A percentile compares a stretch with the other conserved stretches of the same genome.
phyloP scores from a whole-genome alignment of 2,888 invertebrate genomes.

The Metalampra italica region DNA sequence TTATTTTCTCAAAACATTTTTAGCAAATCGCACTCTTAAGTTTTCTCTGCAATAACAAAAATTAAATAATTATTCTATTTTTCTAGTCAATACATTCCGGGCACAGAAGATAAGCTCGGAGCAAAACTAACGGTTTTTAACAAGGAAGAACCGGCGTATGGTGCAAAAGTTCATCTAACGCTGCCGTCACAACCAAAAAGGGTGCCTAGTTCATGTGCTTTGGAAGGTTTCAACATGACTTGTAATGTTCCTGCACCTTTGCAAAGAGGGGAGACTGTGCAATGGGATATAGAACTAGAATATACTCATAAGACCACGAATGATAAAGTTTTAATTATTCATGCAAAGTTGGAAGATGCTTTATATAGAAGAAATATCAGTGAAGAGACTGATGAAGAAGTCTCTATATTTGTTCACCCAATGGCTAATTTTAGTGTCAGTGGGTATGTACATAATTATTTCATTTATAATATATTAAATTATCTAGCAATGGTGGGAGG shows the following conservation, averaged over 20 bases:
- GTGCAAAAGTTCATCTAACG: constrained; percentile 45
- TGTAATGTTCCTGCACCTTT: constrained; percentile 57
- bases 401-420: constrained; percentile 38
- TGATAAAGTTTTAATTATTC: constrained; percentile 31
- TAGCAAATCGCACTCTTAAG: too few relatives aligned
- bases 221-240: constrained; percentile 40
- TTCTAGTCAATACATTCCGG: constrained; percentile 54
- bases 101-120: constrained; percentile 45
- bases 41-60: background rate
- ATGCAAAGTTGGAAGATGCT: constrained; percentile 42
- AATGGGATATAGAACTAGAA: constrained; percentile 61
- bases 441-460: constrained; percentile 40
- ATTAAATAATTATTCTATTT: background rate
- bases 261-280: constrained; percentile 35
- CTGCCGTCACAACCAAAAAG: constrained; percentile 51
- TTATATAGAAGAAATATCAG: constrained; percentile 43
- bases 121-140: constrained; percentile 48
- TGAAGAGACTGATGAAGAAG: constrained; percentile 26
- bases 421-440: constrained; percentile 41
- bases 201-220: constrained; percentile 50
- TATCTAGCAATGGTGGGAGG: background rate
- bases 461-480: background rate
- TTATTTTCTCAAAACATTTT: background rate
- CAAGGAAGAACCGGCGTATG: constrained; percentile 62
- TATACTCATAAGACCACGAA: constrained; percentile 34